Percentiles rank a stretch among this genome's conserved stretches.
phyloP scores from a whole-genome alignment of 2,888 invertebrate species.

The Parnassius mnemosyne region DNA sequence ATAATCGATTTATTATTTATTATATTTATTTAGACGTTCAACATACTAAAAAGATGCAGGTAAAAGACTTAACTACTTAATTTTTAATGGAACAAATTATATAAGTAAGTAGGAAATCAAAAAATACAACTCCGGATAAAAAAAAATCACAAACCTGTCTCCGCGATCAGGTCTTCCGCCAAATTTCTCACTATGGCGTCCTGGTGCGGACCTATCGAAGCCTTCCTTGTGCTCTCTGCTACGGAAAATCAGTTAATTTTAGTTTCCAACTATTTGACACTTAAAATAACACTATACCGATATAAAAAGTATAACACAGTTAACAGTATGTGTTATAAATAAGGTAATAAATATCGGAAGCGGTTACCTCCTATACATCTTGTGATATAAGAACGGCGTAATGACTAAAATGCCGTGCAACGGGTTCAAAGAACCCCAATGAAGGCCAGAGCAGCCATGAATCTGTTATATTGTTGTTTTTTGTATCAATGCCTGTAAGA shows the following conservation, averaged over 20 bases:
- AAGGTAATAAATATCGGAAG: constrained; percentile 25
- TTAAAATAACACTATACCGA: neutral
- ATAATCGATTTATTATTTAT: no score
- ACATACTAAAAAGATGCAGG: no score
- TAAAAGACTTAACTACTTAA: no score
- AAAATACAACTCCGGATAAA: no score
- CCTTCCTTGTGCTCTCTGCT: constrained; percentile 62
- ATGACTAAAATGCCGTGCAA: constrained; percentile 37
- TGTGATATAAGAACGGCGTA: constrained; percentile 35
- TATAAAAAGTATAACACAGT: neutral
- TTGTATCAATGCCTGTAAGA: constrained; percentile 53
- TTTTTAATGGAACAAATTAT: no score
- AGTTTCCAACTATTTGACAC: neutral
- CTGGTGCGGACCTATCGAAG: constrained; percentile 66
- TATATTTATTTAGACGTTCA: no score
- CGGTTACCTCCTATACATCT: constrained; percentile 62
- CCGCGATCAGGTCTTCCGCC: constrained; percentile 45
- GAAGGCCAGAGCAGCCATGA: constrained; percentile 65
- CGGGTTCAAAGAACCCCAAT: constrained; percentile 65
- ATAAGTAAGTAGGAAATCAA: no score
- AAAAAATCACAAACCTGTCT: constrained; percentile 36
- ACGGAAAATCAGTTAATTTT: constrained; percentile 15
- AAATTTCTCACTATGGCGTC: constrained; percentile 67
- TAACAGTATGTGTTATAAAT: constrained; percentile 6
- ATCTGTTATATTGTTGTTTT: constrained; percentile 55